phyloP scores from a whole-genome alignment of 1,140 invertebrate genomes.

The Lasaia peninsularis region DNA sequence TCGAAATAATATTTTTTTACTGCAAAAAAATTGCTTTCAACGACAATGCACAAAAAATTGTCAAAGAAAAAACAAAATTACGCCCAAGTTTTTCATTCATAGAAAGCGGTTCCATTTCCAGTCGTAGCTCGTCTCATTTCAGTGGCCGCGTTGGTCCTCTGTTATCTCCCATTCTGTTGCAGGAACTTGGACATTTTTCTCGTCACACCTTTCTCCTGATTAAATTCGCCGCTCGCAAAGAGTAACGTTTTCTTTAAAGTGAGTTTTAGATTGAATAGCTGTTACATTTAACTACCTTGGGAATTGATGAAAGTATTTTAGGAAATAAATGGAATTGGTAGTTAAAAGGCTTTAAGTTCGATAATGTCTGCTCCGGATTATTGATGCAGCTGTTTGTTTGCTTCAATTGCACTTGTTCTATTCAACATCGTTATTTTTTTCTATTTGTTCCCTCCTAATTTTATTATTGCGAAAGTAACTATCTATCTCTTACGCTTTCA shows the following conservation, averaged over 20 bases:
- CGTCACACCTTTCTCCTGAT: slow-evolving; percentile 10
- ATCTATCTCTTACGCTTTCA: too few relatives aligned
- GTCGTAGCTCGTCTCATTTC: not conserved
- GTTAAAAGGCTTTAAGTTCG: slow-evolving; percentile 9
- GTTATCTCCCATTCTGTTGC: slow-evolving; percentile 10
- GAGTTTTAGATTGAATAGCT: slow-evolving; percentile 13
- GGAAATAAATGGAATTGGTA: slow-evolving; percentile 9
- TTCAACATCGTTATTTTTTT: too few relatives aligned
- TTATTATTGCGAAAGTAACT: too few relatives aligned
- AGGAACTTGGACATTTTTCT: slow-evolving; percentile 11
- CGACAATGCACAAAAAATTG: not conserved
- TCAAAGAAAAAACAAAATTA: not conserved
- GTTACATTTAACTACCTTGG: slow-evolving; percentile 8
- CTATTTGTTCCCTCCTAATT: too few relatives aligned
- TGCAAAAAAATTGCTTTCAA: too few relatives aligned
- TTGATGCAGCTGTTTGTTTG: not conserved
- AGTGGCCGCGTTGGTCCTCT: not conserved
- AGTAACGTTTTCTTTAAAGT: slow-evolving; percentile 12
- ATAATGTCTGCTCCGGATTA: slow-evolving; percentile 3
- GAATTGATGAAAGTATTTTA: slow-evolving; percentile 10
- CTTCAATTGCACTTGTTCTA: not conserved
- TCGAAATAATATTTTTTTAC: too few relatives aligned
- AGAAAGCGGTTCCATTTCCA: not conserved
- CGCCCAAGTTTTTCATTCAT: not conserved
- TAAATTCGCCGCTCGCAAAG: slow-evolving; percentile 11